These are phyloP conservation scores for Petrocephalus microphthalmus DNA, from an alignment of 2,113 vertebrate species.

Conservation along the genomic window DNA sequence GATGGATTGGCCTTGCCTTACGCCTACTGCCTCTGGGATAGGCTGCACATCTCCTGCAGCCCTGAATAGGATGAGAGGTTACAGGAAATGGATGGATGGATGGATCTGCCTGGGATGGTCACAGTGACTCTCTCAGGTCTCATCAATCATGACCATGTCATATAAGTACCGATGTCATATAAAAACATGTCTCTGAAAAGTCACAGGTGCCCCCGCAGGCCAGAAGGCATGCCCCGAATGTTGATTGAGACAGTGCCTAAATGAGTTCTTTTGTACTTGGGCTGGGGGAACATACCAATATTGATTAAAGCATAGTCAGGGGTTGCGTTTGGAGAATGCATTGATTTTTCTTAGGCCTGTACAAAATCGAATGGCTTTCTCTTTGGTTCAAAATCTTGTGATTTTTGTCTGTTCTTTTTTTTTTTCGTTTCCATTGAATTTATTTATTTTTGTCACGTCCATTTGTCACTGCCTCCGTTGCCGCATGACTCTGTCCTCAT, in stretches of 20 bases:
- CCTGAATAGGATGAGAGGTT: too few species aligned
- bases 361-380: neutral
- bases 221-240: neutral
- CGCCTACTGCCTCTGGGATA: too few species aligned
- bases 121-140: too few species aligned
- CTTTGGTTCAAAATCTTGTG: neutral
- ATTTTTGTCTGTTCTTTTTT: neutral
- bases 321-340: neutral
- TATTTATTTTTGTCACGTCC: neutral
- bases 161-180: neutral
- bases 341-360: neutral
- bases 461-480: neutral
- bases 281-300: neutral
- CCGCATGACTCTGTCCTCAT: neutral
- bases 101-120: too few species aligned
- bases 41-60: too few species aligned
- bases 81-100: too few species aligned
- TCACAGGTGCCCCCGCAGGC: neutral
- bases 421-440: neutral
- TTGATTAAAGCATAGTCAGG: neutral
- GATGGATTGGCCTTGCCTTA: too few species aligned
- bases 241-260: neutral
- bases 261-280: neutral
- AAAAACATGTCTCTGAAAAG: neutral
- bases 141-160: too few species aligned